Conservation (phyloP, 2,888 invertebrate genomes). For the Cephus pygmeus region DNA sequence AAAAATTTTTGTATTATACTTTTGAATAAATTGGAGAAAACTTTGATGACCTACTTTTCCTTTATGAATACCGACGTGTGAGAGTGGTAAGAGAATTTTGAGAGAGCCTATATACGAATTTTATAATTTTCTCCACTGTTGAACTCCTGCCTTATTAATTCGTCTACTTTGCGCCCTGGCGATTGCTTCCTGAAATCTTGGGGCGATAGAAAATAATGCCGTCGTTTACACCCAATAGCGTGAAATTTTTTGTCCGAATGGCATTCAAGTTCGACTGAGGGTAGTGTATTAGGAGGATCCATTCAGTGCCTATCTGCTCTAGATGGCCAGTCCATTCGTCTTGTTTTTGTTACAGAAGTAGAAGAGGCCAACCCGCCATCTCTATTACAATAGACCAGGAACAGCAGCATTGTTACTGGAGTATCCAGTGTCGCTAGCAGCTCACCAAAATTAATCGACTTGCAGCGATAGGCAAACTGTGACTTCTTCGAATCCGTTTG, state of each 20-base stretch:
- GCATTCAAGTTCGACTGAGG: constrained; percentile 35
- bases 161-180: background rate
- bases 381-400: constrained; percentile 43
- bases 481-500: constrained; percentile 32
- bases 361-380: constrained; percentile 31
- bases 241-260: constrained; percentile 35
- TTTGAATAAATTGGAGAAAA: background rate
- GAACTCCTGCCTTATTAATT: background rate
- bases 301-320: constrained; percentile 53
- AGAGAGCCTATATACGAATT: background rate
- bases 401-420: constrained; percentile 45
- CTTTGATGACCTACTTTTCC: background rate
- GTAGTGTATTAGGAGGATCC: constrained; percentile 33
- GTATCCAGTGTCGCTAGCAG: constrained; percentile 49
- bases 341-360: constrained; percentile 50
- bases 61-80: background rate
- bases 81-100: background rate
- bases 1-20: background rate
- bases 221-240: constrained; percentile 17
- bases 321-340: constrained; percentile 56
- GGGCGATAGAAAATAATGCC: constrained; percentile 16
- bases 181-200: constrained; percentile 12
- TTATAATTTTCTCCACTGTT: background rate
- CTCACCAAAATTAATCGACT: constrained; percentile 46
- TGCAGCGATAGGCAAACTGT: constrained; percentile 41